phyloP scores from a whole-genome alignment of 2,113 vertebrate genomes.

The Asarcornis scutulata region DNA sequence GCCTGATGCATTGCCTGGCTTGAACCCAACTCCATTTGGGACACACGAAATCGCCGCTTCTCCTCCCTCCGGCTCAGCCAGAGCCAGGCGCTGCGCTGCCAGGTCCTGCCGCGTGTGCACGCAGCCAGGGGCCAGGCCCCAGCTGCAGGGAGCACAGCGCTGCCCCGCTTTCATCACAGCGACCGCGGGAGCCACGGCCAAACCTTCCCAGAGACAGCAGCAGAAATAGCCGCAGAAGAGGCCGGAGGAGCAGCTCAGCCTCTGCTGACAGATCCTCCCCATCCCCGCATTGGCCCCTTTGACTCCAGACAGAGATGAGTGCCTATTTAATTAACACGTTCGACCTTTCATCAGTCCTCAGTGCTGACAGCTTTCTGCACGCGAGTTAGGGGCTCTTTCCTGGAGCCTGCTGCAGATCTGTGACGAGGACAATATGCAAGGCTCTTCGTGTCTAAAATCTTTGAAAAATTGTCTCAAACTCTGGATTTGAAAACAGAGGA shows the following conservation, averaged over 20 bases:
- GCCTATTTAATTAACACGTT: slow-evolving; percentile 24
- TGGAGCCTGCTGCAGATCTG: neutral
- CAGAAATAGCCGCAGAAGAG: slow-evolving; percentile 14
- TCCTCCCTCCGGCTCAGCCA: accelerated
- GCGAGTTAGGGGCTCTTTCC: neutral
- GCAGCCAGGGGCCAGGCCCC: neutral
- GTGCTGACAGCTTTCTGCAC: neutral
- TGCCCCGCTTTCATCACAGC: neutral
- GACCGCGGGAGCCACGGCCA: neutral
- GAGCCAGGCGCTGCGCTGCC: neutral
- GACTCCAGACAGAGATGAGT: neutral
- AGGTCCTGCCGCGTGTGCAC: accelerated
- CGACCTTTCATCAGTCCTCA: neutral
- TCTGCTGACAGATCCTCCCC: neutral
- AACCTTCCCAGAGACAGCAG: slow-evolving; percentile 37
- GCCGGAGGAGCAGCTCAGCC: neutral
- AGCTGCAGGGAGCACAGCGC: neutral
- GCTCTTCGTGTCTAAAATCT: neutral
- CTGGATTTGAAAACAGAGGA: neutral
- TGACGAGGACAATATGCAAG: accelerated
- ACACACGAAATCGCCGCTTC: neutral
- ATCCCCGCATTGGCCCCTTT: neutral
- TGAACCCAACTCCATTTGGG: neutral
- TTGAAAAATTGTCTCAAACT: neutral
- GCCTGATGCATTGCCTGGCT: neutral